phyloP scores from a whole-genome alignment of 2,113 vertebrate species.

The Pholis gunnellus region DNA sequence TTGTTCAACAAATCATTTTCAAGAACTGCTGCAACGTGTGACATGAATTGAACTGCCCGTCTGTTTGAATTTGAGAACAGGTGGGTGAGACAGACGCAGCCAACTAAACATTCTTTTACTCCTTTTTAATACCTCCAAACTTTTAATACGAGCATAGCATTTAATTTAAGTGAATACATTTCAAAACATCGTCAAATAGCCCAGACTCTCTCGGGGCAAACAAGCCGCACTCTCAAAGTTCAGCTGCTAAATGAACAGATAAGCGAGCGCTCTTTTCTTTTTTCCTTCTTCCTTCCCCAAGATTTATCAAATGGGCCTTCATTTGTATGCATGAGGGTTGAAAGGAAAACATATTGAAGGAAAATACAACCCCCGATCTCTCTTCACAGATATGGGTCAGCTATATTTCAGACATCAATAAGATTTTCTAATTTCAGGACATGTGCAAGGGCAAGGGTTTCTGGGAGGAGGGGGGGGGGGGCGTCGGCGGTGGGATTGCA shows the following conservation, averaged over 20 bases:
- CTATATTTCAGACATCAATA: slow-evolving; percentile 70
- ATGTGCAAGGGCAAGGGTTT: slow-evolving; percentile 51
- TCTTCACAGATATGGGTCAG: slow-evolving; percentile 57
- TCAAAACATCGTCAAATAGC: slow-evolving; percentile 64
- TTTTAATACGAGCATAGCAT: slow-evolving; percentile 43
- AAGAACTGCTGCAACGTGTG: not conserved
- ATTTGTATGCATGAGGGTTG: slow-evolving; percentile 70
- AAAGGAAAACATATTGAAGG: slow-evolving; percentile 61
- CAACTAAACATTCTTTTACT: slow-evolving; percentile 25
- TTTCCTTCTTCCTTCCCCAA: slow-evolving; percentile 4
- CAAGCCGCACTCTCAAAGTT: slow-evolving; percentile 58
- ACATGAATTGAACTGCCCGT: slow-evolving; percentile 6
- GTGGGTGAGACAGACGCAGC: slow-evolving; percentile 3
- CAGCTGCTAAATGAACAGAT: slow-evolving; percentile 69
- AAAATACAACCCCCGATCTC: slow-evolving; percentile 53
- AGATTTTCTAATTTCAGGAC: slow-evolving; percentile 68
- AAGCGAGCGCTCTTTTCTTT: slow-evolving; percentile 12
- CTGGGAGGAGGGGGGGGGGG: slow-evolving; percentile 1
- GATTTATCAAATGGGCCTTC: slow-evolving; percentile 47
- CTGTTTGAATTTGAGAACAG: slow-evolving; percentile 22
- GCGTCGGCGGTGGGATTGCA: slow-evolving; percentile 8
- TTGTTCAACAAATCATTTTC: slow-evolving; percentile 3
- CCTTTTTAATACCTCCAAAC: slow-evolving; percentile 22
- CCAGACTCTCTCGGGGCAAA: slow-evolving; percentile 62
- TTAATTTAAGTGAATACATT: slow-evolving; percentile 51